Conservation (phyloP, 1,140 invertebrate species). For the Eciton burchellii region DNA sequence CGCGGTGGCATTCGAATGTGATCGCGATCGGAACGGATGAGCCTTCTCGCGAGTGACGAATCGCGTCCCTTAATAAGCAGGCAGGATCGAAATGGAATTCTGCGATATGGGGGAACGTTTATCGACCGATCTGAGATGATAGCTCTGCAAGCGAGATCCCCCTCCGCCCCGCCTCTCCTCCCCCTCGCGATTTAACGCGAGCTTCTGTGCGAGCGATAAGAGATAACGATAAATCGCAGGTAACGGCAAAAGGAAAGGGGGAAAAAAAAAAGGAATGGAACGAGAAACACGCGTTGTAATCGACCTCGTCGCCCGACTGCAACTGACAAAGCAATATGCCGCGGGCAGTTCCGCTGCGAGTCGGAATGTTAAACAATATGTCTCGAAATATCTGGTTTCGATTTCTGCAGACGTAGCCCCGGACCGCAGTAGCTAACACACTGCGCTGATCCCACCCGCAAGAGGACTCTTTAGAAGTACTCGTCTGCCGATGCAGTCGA, state of each 20-base stretch:
- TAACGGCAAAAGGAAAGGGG: too few species aligned
- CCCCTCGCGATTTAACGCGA: too few species aligned
- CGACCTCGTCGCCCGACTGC: slow-evolving; percentile 24
- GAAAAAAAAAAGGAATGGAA: slow-evolving; percentile 13
- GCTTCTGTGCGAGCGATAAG: background rate
- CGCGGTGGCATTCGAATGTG: slow-evolving; percentile 2
- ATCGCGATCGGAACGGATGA: background rate
- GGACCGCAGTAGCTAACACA: background rate
- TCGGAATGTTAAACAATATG: slow-evolving; percentile 61
- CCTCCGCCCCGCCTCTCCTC: too few species aligned
- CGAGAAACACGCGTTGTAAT: slow-evolving; percentile 25
- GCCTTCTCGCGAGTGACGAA: background rate
- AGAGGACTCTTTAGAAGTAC: background rate
- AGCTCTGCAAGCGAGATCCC: too few species aligned
- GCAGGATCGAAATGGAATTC: background rate
- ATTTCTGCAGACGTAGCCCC: slow-evolving; percentile 51
- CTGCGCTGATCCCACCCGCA: background rate
- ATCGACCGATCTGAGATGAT: too few species aligned
- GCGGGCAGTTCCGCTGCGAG: slow-evolving; percentile 37
- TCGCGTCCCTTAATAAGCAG: background rate
- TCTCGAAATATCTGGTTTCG: slow-evolving; percentile 48
- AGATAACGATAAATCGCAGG: slow-evolving; percentile 20
- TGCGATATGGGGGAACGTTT: too few species aligned
- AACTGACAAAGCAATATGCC: slow-evolving; percentile 34
- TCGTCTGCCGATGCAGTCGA: background rate